A percentile compares a stretch with the other conserved stretches of the same genome.
phyloP scores from a whole-genome alignment of 1,140 invertebrate species.

The Drosophila suzukii region DNA sequence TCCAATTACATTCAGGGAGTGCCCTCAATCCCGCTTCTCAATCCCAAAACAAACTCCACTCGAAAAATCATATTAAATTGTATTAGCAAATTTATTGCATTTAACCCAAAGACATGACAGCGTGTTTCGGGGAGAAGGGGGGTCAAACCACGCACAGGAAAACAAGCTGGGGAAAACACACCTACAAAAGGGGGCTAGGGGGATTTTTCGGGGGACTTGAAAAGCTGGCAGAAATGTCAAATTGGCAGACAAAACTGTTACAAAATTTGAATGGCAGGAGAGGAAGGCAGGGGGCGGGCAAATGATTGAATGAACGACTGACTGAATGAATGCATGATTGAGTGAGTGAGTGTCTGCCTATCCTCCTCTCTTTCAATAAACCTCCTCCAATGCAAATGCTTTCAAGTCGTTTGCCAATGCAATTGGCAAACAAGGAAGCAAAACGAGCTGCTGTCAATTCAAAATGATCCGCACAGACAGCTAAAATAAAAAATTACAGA shows the following conservation, averaged over 20 bases:
- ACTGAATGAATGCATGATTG: conserved; percentile 53
- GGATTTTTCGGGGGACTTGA: background rate
- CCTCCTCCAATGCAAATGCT: conserved; percentile 56
- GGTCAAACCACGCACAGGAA: conserved; percentile 51
- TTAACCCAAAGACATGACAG: conserved; percentile 65
- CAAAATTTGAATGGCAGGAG: conserved; percentile 62
- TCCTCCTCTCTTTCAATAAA: conserved; percentile 21
- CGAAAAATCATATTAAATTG: conserved; percentile 66
- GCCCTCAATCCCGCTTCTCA: conserved; percentile 33
- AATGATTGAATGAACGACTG: conserved; percentile 42
- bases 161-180: conserved; percentile 50
- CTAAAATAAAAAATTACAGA: conserved; percentile 11
- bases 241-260: conserved; percentile 71
- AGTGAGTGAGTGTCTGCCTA: conserved; percentile 34
- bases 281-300: background rate
- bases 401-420: conserved; percentile 61
- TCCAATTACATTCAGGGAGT: conserved; percentile 35
- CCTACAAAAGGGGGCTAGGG: conserved; percentile 21
- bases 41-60: conserved; percentile 19
- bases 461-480: conserved; percentile 56
- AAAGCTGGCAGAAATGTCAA: conserved; percentile 67
- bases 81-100: conserved; percentile 74
- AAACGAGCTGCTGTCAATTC: conserved; percentile 63
- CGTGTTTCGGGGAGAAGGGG: conserved; percentile 20
- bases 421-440: conserved; percentile 76